These are phyloP conservation scores for Acronicta leporina DNA, from an alignment of 2,888 invertebrate species.

Conservation along the genomic window DNA sequence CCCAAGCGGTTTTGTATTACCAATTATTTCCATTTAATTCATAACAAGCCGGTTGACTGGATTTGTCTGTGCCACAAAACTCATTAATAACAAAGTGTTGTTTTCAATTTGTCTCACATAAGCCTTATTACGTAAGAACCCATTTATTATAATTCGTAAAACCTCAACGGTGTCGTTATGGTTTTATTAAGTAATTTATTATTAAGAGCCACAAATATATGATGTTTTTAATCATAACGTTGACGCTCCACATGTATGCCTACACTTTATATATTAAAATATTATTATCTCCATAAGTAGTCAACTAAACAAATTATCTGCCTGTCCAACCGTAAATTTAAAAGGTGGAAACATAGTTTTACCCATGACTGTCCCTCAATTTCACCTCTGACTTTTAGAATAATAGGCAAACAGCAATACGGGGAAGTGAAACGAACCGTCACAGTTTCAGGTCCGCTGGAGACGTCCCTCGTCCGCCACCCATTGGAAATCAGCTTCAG, in stretches of 20 bases:
- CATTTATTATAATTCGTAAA: slow-evolving; percentile 7
- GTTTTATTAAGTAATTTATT: not conserved
- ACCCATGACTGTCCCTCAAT: slow-evolving; percentile 57
- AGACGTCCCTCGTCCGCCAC: slow-evolving; percentile 71
- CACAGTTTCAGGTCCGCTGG: slow-evolving; percentile 83
- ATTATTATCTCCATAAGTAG: not conserved
- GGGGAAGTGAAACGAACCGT: slow-evolving; percentile 81
- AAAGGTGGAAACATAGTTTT: slow-evolving; percentile 41
- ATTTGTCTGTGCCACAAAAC: slow-evolving; percentile 50
- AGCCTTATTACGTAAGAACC: slow-evolving; percentile 4
- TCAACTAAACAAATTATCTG: slow-evolving; percentile 36
- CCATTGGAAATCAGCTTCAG: slow-evolving; percentile 81
- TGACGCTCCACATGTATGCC: not conserved
- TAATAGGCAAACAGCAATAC: slow-evolving; percentile 78
- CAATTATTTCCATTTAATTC: slow-evolving; percentile 85
- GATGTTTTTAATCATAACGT: not conserved
- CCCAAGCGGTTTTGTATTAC: slow-evolving; percentile 86
- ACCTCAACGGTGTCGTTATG: not conserved
- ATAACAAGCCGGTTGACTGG: slow-evolving; percentile 73
- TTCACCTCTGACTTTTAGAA: slow-evolving; percentile 80
- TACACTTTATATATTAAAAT: not conserved
- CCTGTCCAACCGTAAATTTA: slow-evolving; percentile 33
- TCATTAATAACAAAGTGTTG: slow-evolving; percentile 56
- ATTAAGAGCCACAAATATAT: not conserved
- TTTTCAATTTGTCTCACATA: slow-evolving; percentile 22